Base-by-base conservation (phyloP, 1,140 invertebrate genomes). In the Centruroides vittatus region DNA sequence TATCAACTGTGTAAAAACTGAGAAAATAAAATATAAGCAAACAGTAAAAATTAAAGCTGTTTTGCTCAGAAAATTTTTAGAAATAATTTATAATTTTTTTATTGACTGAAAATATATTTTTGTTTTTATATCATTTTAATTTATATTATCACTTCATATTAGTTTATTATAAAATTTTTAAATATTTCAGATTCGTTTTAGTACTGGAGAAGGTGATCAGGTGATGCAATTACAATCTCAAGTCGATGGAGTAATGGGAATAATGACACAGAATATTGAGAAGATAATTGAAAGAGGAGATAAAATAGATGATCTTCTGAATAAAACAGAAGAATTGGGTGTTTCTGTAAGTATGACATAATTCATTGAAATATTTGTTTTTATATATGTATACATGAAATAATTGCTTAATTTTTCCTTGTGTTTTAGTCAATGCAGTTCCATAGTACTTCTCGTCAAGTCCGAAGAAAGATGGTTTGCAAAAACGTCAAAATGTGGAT, bases 221-320 rank as follows among this genome's bases (percentile, higher is more conserved):
- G 35, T 67, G 46, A 49, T 52, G n/a, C 59, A 60, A 52, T 58
- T 69, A 11, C 50, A 65, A 12, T 35, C 46, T 51, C 67, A 70
- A 59, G 67, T 70, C n/a, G 52, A 69, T 54, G 67, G 71, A 58
- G 70, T 71, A 4, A 70, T 67, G 55, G 61, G 58, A 23, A 64
- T 71, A 34, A 71, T 71, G 70, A 63, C 49, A 47, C 56, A 69
- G 35, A 71, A 71, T 58, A 67, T 71, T 46, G 64, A 70, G 12
- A 71, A 70, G 58, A 69, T 71, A 34, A 57, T 72, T 11, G 66
- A 71, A 46, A 57, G 70, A 34, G 70, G 69, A 52, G 70, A 67
- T 12, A 66, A 64, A 53, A 53, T 72, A 55, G 69, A 66, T 53
- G 63, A 63, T 3, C 53, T 71, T 8, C 36, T 72, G 23, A 60